Evolutionary conservation across 2,113 vertebrate genomes (phyloP), one percentile per base, ranked within the genome.

Genomic region (Agapornis roseicollis): DNA sequence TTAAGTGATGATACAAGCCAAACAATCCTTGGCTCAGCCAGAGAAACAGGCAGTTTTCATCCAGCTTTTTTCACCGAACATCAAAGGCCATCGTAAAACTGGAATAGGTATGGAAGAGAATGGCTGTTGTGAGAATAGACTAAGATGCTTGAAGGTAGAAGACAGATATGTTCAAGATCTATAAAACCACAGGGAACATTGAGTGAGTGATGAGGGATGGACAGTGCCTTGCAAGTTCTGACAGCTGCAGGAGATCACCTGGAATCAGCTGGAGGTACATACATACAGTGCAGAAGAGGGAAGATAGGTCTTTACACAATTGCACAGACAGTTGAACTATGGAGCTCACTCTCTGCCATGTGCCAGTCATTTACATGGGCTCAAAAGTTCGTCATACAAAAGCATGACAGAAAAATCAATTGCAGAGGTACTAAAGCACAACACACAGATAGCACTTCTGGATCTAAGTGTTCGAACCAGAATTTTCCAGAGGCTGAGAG

Each of bases 1-100:
- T n/a, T 80, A 90, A 92, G 64, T 72, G 58, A 60, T 88, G 31
- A 41, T 82, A 88, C 31, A 91, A 74, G 73, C 52, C 91, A 94
- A 94, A 89, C 28, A 76, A 56, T 11, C 33, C 33, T 85, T 83
- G 71, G 46, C 74, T 88, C 5, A 1, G 47, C 4, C 29, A 2
- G 14, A 42, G 46, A 90, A 89, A 84, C 60, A 55, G 60, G 76
- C 64, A 84, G 50, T 66, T 94, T 89, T 78, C 47, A 92, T 83
- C 66, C 74, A 89, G 35, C 18, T 78, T 89, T 95, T 89, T 94
- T 79, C 46, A 49, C 13, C 55, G 47, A 89, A 84, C 52, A 84
- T 83, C 69, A 89, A 96, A 93, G 39, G 20, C 77, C 61, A 58
- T 5, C 65, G 29, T 78, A 80, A 92, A 86, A 86, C 9, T 50